Conservation (phyloP, 1,140 invertebrate species). For the Brachionus rubens region DNA sequence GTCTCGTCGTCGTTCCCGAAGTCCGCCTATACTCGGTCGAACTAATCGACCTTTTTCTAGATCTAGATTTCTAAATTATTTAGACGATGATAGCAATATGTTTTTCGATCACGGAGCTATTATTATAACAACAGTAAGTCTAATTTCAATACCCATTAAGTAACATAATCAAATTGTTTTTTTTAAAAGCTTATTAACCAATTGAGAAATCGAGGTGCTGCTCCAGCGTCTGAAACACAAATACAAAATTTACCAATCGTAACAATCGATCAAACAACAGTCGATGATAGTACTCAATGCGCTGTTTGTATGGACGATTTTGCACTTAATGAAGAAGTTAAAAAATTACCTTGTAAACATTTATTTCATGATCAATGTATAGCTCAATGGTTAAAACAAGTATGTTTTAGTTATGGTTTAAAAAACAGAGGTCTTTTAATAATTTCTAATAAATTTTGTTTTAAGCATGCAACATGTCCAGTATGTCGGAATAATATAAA, state of each 20-base stretch:
- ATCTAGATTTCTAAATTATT: slow-evolving; percentile 10
- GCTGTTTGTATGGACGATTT: slow-evolving; percentile 96
- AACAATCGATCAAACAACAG: slow-evolving; percentile 1
- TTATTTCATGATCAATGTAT: slow-evolving; percentile 88
- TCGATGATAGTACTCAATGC: slow-evolving; percentile 69
- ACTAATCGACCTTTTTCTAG: background rate
- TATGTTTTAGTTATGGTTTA: too few species aligned
- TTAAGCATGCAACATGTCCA: slow-evolving; percentile 43
- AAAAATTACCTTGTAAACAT: slow-evolving; percentile 82
- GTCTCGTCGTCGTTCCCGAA: background rate
- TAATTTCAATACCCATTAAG: background rate
- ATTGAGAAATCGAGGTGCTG: slow-evolving; percentile 30
- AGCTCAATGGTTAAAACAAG: slow-evolving; percentile 85
- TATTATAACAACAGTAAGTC: slow-evolving; percentile 23
- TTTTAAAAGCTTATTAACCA: slow-evolving; percentile 39
- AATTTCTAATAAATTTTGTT: background rate
- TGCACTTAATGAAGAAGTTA: slow-evolving; percentile 74
- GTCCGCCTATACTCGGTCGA: slow-evolving; percentile 12
- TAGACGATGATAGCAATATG: slow-evolving; percentile 33
- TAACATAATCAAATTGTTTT: background rate
- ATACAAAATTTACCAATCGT: slow-evolving; percentile 30
- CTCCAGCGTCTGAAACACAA: slow-evolving; percentile 28
- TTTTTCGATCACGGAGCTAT: slow-evolving; percentile 22
- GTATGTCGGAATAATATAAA: slow-evolving; percentile 38
- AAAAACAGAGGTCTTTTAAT: background rate